Base-by-base conservation (phyloP, 2,888 invertebrate species). In the Xestobium rufovillosum region DNA sequence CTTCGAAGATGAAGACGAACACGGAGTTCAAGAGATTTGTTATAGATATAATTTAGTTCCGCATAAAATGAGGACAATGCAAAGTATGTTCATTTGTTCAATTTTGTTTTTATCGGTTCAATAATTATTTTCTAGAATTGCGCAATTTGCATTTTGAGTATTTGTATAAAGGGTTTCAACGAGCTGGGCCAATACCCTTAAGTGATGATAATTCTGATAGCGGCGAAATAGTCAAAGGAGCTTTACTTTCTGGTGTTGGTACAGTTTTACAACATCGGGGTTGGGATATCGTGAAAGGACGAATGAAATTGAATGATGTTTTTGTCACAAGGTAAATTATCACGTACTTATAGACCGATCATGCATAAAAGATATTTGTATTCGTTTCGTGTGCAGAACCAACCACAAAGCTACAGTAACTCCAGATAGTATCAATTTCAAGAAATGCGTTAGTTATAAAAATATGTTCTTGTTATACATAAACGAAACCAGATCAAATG, bases 351-450 rank as follows among this genome's bases (percentile, higher is more conserved):
- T 23, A 23, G 13, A 3, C 25, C 33, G 3, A 12, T 33, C 11
- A 10, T 11, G n/a, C n/a, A n/a, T n/a, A n/a, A n/a, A n/a, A n/a
- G n/a, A n/a, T n/a, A n/a, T n/a, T n/a, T n/a, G n/a, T n/a, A n/a
- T n/a, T n/a, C n/a, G n/a, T n/a, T n/a, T n/a, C n/a, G n/a, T n/a
- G n/a, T 57, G 34, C 52, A 80, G 80, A 35, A 59, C 68, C 41
- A 71, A 73, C 14, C 70, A 70, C 2, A 68, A 68, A 28, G 76
- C 75, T 0, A 71, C 73, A 42, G 67, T 82, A 26, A 67, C 72
- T 2, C 61, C 70, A 1, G 78, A 78, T n/a, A 80, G 79, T 56
- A 76, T 82, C 0, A 81, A 81, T 64, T 68, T 69, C 47, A 70
- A 66, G 12, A 59, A 72, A 23, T 56, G 57, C 13, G 37, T 49